Percentiles rank a stretch among this genome's conserved stretches.
Conservation (phyloP, 2,113 vertebrate genomes). For the Cinclus mexicanus region DNA sequence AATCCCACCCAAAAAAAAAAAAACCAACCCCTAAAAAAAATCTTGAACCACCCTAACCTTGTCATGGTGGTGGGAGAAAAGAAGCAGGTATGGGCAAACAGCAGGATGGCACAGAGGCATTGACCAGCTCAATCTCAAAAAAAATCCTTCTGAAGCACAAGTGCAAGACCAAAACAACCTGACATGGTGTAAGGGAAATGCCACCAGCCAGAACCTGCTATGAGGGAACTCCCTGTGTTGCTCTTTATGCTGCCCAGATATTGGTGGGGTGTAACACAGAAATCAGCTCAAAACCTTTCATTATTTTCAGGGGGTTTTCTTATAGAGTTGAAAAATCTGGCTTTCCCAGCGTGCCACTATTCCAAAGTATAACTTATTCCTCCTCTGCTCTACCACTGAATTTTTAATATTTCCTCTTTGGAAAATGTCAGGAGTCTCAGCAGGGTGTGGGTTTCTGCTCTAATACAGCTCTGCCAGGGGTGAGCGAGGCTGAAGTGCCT, state of each 20-base stretch:
- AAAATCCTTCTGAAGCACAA: neutral
- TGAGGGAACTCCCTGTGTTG: neutral
- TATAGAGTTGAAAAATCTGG: neutral
- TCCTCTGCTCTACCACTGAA: conserved; percentile 10
- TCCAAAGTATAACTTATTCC: conserved; percentile 39
- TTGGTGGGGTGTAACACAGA: neutral
- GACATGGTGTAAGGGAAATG: neutral
- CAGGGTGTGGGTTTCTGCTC: conserved; percentile 32
- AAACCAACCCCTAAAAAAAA: neutral
- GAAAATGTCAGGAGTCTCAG: conserved; percentile 31
- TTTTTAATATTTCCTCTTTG: conserved; percentile 60
- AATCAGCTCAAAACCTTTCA: conserved; percentile 26
- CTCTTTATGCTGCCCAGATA: neutral
- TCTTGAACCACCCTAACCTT: neutral
- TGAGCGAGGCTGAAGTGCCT: neutral
- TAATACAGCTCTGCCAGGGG: neutral
- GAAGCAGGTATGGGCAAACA: accelerated
- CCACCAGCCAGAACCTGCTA: neutral
- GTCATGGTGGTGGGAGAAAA: neutral
- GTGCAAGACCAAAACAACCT: neutral
- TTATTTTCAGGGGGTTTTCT: conserved; percentile 13
- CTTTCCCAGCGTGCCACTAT: neutral
- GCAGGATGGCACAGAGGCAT: neutral
- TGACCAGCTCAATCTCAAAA: neutral
- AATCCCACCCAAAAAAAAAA: neutral